Percentiles rank a stretch among this genome's conserved stretches.
phyloP scores from a whole-genome alignment of 2,888 invertebrate genomes.

The Ramazzottius varieornatus region DNA sequence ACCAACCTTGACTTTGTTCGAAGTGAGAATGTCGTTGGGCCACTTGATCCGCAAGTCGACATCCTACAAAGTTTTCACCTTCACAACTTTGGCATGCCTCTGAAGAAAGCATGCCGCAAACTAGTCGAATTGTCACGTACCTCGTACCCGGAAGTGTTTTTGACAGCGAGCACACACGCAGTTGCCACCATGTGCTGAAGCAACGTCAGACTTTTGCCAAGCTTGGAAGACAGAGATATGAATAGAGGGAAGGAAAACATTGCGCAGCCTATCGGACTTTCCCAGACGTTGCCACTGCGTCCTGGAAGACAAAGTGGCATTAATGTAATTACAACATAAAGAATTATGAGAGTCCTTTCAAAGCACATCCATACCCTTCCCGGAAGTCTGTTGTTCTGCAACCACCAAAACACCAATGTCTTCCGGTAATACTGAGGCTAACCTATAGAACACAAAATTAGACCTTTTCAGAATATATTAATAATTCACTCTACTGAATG shows the following conservation, averaged over 20 bases:
- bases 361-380: background rate
- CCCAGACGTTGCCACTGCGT: background rate
- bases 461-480: background rate
- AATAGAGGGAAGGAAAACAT: background rate
- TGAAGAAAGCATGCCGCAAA: background rate
- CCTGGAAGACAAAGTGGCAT: background rate
- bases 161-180: background rate
- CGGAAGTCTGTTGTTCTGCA: background rate
- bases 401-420: background rate
- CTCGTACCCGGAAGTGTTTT: background rate
- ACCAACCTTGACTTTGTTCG: background rate
- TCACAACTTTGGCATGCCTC: background rate
- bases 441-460: background rate
- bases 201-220: background rate
- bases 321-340: background rate
- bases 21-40: background rate
- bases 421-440: background rate
- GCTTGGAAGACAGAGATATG: background rate
- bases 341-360: too few species aligned
- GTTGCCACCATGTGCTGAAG: background rate
- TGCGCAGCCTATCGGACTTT: background rate
- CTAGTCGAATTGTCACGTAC: background rate
- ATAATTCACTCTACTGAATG: too few species aligned
- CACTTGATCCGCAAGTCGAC: conserved; percentile 1
- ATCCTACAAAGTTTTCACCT: background rate